Percentiles rank a stretch among this genome's conserved stretches.
Conservation (phyloP, 1,140 invertebrate genomes). For the Anastatus disparis region DNA sequence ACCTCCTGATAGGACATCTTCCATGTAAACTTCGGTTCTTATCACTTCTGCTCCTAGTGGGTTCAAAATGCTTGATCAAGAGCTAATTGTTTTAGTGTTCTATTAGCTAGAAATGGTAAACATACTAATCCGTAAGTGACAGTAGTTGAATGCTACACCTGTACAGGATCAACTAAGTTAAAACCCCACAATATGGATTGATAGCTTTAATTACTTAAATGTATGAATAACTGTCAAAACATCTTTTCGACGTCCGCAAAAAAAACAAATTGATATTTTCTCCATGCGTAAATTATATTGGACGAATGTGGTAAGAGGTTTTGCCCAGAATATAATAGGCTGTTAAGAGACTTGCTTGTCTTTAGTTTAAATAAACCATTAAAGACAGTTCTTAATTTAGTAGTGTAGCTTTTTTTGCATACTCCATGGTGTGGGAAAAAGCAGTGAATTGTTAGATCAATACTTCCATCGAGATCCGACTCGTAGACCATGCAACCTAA, state of each 20-base stretch:
- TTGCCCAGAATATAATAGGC: slow-evolving; percentile 3
- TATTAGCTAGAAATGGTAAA: too few species aligned
- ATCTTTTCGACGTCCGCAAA: slow-evolving; percentile 25
- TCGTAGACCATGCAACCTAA: too few species aligned
- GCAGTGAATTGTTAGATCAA: too few species aligned
- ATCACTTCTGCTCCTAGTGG: background rate
- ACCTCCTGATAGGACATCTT: too few species aligned
- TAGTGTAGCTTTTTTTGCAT: background rate
- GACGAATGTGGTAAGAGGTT: slow-evolving; percentile 10
- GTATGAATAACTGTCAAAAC: slow-evolving; percentile 6
- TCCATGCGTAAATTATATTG: slow-evolving; percentile 7
- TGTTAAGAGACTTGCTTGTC: slow-evolving; percentile 1
- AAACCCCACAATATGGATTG: background rate
- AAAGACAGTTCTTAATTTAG: background rate
- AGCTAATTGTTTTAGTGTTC: background rate
- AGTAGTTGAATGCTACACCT: background rate
- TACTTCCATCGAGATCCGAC: too few species aligned
- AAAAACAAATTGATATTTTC: slow-evolving; percentile 6
- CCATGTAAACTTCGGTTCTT: too few species aligned
- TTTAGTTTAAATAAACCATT: background rate
- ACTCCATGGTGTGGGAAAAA: too few species aligned
- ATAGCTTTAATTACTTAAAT: background rate
- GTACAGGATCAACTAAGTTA: background rate
- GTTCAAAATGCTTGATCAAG: background rate
- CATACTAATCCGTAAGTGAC: too few species aligned